Conservation (phyloP, 2,113 vertebrate genomes). For the Lagopus muta region DNA sequence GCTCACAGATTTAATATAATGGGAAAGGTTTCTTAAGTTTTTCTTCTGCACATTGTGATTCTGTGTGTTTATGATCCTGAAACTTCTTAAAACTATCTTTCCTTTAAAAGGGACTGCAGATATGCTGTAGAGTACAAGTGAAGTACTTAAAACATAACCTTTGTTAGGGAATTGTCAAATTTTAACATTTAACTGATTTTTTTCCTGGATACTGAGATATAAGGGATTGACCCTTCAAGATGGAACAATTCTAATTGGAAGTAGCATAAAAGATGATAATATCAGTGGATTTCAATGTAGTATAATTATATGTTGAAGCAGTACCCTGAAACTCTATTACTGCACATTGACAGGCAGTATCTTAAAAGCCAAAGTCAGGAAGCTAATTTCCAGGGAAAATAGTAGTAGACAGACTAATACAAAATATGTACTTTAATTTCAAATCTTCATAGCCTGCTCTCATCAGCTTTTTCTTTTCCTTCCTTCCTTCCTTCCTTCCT, state of each 20-base stretch:
- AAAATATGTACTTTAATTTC: slow-evolving; percentile 58
- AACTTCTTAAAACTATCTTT: slow-evolving; percentile 10
- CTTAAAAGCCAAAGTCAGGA: slow-evolving; percentile 33
- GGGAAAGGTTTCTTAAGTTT: background rate
- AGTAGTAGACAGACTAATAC: slow-evolving; percentile 33
- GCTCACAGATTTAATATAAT: background rate
- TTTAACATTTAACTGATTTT: slow-evolving; percentile 28
- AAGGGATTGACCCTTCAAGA: slow-evolving; percentile 44
- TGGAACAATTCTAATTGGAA: slow-evolving; percentile 55
- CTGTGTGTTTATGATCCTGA: slow-evolving; percentile 2
- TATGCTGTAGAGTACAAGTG: background rate
- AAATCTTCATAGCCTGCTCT: slow-evolving; percentile 1
- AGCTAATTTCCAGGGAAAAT: slow-evolving; percentile 60
- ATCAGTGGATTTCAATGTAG: slow-evolving; percentile 54
- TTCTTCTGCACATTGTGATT: background rate
- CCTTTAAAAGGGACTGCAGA: background rate
- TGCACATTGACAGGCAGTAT: slow-evolving; percentile 41
- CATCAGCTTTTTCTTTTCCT: background rate
- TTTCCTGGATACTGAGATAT: background rate
- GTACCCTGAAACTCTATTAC: slow-evolving; percentile 51
- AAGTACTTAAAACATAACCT: background rate
- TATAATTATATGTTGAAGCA: slow-evolving; percentile 54
- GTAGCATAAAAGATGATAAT: slow-evolving; percentile 62
- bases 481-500: accelerated
- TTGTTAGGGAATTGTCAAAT: slow-evolving; percentile 11